Evolutionary conservation across 2,113 vertebrate genomes (phyloP).

Genomic region (Rhea pennata): DNA sequence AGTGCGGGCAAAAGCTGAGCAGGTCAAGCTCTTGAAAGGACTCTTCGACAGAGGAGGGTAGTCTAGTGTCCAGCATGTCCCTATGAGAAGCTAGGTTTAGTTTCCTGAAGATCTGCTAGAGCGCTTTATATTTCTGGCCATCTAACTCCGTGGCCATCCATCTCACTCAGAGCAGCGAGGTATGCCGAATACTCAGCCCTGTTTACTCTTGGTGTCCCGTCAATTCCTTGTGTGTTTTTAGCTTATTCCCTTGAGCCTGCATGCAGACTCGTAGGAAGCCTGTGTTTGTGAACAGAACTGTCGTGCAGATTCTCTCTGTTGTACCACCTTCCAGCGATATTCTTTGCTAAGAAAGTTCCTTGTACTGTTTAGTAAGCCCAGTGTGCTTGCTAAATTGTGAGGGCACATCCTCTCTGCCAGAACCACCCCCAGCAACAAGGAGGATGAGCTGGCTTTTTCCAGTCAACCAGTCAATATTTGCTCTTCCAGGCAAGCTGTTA

Average conservation of each 20-base stretch:
- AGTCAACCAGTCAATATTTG: slow-evolving; percentile 46
- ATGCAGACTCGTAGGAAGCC: background rate
- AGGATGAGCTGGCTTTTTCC: slow-evolving; percentile 35
- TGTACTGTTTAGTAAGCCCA: background rate
- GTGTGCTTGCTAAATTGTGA: background rate
- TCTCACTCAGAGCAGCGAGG: background rate
- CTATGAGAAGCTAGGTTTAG: background rate
- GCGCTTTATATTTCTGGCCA: background rate
- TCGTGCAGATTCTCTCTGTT: background rate
- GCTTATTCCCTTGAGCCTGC: background rate
- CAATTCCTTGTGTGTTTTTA: background rate
- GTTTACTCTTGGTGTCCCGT: background rate
- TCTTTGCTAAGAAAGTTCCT: background rate
- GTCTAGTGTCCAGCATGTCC: background rate
- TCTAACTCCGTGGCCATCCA: background rate
- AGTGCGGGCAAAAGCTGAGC: background rate
- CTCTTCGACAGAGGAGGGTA: background rate
- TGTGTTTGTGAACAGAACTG: background rate
- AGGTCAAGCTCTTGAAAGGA: background rate
- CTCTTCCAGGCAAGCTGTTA: slow-evolving; percentile 38
- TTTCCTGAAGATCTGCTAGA: background rate
- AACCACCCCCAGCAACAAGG: background rate
- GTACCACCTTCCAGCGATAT: background rate
- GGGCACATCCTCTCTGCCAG: background rate
- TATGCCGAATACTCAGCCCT: background rate